Conservation (phyloP, 2,888 invertebrate species). For the Lasioglossum leucozonium region DNA sequence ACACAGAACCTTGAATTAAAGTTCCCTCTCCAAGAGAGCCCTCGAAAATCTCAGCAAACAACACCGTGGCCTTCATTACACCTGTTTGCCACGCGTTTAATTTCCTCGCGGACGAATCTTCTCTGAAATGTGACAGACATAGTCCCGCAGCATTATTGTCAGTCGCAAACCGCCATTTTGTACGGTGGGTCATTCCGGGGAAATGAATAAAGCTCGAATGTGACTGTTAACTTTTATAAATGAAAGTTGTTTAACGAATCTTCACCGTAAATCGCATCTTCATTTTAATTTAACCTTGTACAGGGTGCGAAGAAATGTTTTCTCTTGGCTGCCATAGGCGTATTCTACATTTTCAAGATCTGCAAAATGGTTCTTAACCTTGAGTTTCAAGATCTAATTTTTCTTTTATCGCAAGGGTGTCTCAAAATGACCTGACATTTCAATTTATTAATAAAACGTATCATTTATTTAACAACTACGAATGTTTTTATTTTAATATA, state of each 20-base stretch:
- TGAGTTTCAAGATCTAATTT: no score
- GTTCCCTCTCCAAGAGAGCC: not conserved
- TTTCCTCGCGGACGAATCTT: conserved; percentile 40
- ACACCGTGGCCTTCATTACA: conserved; percentile 27
- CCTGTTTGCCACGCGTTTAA: conserved; percentile 35
- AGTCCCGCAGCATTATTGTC: conserved; percentile 33
- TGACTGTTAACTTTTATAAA: not conserved
- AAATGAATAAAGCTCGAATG: conserved; percentile 54
- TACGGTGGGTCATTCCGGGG: not conserved
- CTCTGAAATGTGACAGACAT: conserved; percentile 28
- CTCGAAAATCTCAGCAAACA: conserved; percentile 2
- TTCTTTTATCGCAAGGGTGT: no score
- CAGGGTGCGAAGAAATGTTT: no score
- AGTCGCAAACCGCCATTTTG: not conserved
- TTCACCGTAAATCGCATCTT: not conserved
- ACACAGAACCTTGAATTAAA: not conserved
- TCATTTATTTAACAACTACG: no score
- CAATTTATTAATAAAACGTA: no score
- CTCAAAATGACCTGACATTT: no score
- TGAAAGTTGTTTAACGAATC: not conserved
- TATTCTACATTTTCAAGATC: no score
- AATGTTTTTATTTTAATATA: no score
- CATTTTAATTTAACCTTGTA: not conserved
- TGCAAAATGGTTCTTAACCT: no score
- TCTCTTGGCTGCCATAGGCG: no score